Percentiles rank a stretch among this genome's conserved stretches.
Evolutionary conservation across 2,888 invertebrate species (phyloP).

Genomic region (Dryobota labecula): DNA sequence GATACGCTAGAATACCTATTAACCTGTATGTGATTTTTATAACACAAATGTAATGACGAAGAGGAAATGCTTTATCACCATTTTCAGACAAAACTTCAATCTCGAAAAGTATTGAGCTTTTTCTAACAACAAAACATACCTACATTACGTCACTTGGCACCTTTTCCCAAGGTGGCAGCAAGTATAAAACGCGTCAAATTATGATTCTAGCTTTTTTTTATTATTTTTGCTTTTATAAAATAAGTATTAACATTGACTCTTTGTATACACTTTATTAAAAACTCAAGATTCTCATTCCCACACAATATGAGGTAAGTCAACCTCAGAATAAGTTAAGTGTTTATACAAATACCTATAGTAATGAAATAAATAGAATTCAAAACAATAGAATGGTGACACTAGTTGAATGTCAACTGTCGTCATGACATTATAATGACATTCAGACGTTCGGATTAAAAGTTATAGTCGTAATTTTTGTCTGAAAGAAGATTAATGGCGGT

Average conservation of each 20-base stretch:
- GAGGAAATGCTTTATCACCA: too few relatives aligned
- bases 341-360: slow-evolving; percentile 1
- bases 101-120: background rate
- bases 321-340: slow-evolving; percentile 31
- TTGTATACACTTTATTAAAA: slow-evolving; percentile 19
- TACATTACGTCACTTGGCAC: slow-evolving; percentile 1
- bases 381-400: slow-evolving; percentile 40
- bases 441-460: slow-evolving; percentile 22
- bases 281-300: slow-evolving; percentile 44
- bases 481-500: slow-evolving; percentile 6
- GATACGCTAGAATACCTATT: too few relatives aligned
- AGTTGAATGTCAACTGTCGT: slow-evolving; percentile 46
- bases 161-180: background rate
- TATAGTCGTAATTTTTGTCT: slow-evolving; percentile 16
- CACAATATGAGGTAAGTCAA: slow-evolving; percentile 34
- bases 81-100: too few relatives aligned
- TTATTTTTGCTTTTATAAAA: background rate
- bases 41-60: too few relatives aligned
- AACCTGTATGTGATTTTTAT: too few relatives aligned
- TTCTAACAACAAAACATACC: background rate
- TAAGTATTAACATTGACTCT: background rate
- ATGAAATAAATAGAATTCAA: slow-evolving; percentile 17
- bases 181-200: background rate
- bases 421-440: slow-evolving; percentile 44
- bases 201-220: background rate